These are phyloP conservation scores for Catagonus wagneri DNA, from an alignment of 2,113 vertebrate genomes.

Conservation along the genomic window DNA sequence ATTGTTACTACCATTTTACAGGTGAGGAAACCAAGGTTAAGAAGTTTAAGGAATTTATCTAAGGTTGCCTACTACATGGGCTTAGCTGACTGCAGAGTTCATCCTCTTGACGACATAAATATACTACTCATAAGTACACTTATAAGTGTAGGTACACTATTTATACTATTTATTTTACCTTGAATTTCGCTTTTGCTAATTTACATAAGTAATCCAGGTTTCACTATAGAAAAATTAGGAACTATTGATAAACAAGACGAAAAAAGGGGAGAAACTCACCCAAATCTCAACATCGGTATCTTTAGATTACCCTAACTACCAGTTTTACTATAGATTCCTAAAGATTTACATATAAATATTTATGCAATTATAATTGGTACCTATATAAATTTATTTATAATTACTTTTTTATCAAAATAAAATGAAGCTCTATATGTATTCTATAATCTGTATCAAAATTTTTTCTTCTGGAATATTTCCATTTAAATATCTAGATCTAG, in stretches of 20 bases:
- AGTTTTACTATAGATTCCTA: background rate
- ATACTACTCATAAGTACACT: no score
- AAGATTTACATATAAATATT: background rate
- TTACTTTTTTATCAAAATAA: constrained; percentile 34
- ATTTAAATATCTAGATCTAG: background rate
- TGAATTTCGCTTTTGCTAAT: constrained; percentile 31
- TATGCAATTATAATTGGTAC: background rate
- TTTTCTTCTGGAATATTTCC: constrained; percentile 45
- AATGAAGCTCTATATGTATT: background rate
- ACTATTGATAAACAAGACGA: background rate
- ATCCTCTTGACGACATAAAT: background rate
- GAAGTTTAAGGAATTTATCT: background rate
- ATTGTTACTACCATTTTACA: background rate
- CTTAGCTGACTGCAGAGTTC: background rate
- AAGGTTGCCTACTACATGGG: background rate
- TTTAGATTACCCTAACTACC: constrained; percentile 6
- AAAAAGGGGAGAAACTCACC: background rate
- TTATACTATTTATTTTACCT: background rate
- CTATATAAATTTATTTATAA: background rate
- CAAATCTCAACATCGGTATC: background rate
- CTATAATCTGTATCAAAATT: background rate
- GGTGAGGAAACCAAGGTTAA: background rate
- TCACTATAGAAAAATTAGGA: constrained; percentile 16
- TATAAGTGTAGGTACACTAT: no score
- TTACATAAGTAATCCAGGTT: background rate